Conservation (phyloP, 2,797 vertebrate genomes). For the Leptoclinus maculatus region DNA sequence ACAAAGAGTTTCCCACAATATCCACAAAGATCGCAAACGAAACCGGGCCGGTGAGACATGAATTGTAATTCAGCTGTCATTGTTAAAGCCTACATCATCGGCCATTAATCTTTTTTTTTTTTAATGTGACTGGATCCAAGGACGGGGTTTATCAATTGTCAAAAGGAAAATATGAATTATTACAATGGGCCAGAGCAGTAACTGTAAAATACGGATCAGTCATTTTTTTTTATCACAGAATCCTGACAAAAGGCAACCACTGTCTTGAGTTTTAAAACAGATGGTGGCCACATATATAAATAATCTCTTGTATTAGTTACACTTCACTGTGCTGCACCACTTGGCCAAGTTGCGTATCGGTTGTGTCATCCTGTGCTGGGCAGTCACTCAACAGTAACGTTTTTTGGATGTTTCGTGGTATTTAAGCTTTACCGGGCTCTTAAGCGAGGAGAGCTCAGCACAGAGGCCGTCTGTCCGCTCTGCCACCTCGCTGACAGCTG, state of each 20-base stretch:
- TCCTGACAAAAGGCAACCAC: background rate
- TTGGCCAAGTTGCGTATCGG: constrained; percentile 21
- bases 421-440: constrained; percentile 53
- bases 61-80: constrained; percentile 35
- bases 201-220: constrained; percentile 1
- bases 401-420: constrained; percentile 50
- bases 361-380: constrained; percentile 34
- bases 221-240: background rate
- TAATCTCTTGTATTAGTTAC: constrained; percentile 38
- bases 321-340: constrained; percentile 29
- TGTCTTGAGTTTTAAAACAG: constrained; percentile 6
- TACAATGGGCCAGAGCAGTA: background rate
- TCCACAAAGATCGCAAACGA: constrained; percentile 21
- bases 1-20: constrained; percentile 1
- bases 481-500: constrained; percentile 65
- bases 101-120: constrained; percentile 22
- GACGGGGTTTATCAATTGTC: constrained; percentile 16
- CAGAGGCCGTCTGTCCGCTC: constrained; percentile 60
- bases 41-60: constrained; percentile 6
- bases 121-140: constrained; percentile 24
- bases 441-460: constrained; percentile 36
- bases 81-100: constrained; percentile 34
- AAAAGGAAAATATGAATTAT: constrained; percentile 12
- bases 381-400: constrained; percentile 51
- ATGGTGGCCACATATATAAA: constrained; percentile 23